Percentiles rank a stretch among this genome's conserved stretches.
Evolutionary conservation across 2,797 vertebrate genomes (phyloP).

Genomic region (Trachops cirrhosus): DNA sequence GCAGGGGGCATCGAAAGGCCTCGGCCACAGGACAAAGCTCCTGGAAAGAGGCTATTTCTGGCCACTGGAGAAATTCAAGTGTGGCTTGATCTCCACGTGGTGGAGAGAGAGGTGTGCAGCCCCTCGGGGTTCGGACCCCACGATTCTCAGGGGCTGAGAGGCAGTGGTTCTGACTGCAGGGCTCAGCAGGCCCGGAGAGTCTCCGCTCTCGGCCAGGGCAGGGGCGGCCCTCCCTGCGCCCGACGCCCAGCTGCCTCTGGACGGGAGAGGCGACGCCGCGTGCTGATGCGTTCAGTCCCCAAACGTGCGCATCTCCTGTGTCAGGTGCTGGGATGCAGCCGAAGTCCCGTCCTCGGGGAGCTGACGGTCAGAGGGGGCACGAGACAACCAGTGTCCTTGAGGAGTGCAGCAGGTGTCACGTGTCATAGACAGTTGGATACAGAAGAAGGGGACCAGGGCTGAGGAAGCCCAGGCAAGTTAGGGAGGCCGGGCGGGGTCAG

Average conservation of each 20-base stretch:
- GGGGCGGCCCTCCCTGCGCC: background rate
- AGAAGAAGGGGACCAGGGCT: background rate
- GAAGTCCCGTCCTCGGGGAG: background rate
- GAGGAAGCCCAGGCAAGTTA: background rate
- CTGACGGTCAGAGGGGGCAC: rapidly evolving
- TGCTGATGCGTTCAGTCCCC: rapidly evolving
- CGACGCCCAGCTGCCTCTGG: background rate
- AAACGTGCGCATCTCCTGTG: rapidly evolving
- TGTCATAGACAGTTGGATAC: rapidly evolving
- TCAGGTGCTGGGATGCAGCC: background rate
- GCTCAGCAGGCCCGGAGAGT: background rate
- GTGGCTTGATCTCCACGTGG: background rate
- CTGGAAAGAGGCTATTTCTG: background rate
- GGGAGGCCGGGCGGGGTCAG: background rate
- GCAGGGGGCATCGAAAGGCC: background rate
- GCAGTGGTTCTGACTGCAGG: background rate
- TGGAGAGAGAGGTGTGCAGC: rapidly evolving
- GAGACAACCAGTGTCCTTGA: rapidly evolving
- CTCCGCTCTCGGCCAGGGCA: rapidly evolving
- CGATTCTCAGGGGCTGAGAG: rapidly evolving
- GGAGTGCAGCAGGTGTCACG: rapidly evolving
- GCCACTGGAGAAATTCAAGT: background rate
- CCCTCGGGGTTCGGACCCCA: rapidly evolving
- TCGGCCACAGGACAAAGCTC: background rate
- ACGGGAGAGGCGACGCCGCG: background rate